Conservation (phyloP, 2,113 vertebrate species). For the Glaucidium brasilianum region DNA sequence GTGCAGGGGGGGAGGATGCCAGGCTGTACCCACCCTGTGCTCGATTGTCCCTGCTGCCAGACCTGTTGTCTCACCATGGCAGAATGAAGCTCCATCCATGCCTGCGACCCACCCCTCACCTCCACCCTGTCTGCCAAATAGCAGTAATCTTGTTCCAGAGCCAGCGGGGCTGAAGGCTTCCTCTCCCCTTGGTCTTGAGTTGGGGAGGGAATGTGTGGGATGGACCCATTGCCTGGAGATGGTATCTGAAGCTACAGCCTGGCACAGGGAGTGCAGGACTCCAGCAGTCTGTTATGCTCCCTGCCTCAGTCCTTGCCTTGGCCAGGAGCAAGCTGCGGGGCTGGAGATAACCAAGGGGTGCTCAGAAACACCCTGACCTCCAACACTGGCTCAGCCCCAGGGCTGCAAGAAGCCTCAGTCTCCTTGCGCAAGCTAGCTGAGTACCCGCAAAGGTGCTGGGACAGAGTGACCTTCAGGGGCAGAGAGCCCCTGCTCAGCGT, state of each 20-base stretch:
- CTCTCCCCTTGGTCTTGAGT: background rate
- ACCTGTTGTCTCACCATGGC: background rate
- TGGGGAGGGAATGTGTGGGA: background rate
- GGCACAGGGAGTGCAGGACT: background rate
- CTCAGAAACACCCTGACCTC: background rate
- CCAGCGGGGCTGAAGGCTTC: background rate
- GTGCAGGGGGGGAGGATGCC: background rate
- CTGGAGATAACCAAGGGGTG: background rate
- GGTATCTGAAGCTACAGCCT: background rate
- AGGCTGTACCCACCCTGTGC: background rate
- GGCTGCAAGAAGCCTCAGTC: background rate
- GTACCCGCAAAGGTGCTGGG: background rate
- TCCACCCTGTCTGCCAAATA: background rate
- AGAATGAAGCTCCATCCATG: background rate
- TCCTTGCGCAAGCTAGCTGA: background rate
- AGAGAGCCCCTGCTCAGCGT: background rate
- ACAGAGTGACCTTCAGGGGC: background rate
- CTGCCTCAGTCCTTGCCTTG: background rate
- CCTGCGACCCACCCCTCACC: background rate
- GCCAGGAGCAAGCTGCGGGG: background rate
- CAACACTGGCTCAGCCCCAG: background rate
- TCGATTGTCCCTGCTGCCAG: fast-evolving
- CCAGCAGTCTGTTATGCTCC: background rate
- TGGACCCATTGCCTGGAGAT: too few relatives aligned
- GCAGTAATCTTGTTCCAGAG: background rate